Conservation (phyloP, 2,797 vertebrate genomes). For the Coendou prehensilis region DNA sequence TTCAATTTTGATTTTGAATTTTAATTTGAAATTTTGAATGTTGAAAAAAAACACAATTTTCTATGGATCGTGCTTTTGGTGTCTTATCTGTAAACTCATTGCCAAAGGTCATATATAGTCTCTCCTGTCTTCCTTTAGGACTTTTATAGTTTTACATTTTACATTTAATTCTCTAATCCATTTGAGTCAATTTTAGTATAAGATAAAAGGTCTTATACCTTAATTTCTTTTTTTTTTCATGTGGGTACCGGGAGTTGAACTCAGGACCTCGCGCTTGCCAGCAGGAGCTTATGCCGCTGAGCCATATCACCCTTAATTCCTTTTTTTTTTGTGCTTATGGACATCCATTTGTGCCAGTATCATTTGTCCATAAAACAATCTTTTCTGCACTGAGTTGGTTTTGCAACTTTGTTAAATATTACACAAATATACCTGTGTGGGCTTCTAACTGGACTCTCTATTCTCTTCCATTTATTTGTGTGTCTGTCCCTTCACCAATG, state of each 20-base stretch:
- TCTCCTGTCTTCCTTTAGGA: neutral
- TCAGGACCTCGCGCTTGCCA: too few relatives aligned
- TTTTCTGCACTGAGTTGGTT: neutral
- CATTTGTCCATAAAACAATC: neutral
- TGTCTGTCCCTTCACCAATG: neutral
- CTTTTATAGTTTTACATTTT: neutral
- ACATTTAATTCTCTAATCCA: neutral
- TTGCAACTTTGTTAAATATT: neutral
- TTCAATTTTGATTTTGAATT: constrained; percentile 3
- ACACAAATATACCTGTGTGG: neutral
- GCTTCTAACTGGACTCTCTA: neutral
- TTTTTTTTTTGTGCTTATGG: neutral
- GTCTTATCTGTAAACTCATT: neutral
- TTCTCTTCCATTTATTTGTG: neutral
- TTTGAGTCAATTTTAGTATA: neutral
- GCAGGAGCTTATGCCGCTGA: too few relatives aligned
- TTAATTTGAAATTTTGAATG: neutral
- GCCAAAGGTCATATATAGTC: neutral
- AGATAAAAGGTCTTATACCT: neutral
- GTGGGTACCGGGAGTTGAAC: too few relatives aligned
- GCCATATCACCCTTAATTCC: neutral
- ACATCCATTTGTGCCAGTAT: neutral
- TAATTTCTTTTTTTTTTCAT: neutral
- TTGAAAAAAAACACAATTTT: neutral
- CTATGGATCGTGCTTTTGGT: neutral